Percentiles rank a stretch among this genome's conserved stretches.
Evolutionary conservation across 2,797 vertebrate genomes (phyloP).

Genomic region (Prunella strophiata): DNA sequence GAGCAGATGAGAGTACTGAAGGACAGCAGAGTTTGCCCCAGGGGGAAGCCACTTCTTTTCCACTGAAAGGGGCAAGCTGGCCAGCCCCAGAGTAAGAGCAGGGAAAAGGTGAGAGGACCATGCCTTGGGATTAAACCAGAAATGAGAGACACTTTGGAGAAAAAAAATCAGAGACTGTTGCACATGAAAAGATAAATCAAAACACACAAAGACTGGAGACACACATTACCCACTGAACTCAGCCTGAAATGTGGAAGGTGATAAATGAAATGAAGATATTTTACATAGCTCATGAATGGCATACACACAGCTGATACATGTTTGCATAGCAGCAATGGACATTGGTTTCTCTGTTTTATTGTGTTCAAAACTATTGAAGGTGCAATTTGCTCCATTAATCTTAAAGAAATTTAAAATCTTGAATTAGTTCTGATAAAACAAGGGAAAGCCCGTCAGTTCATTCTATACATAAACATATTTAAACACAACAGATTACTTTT

Average conservation of each 20-base stretch:
- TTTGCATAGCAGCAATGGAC: rapidly evolving
- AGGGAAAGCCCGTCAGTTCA: not conserved
- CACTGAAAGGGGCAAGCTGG: not conserved
- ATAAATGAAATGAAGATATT: not conserved
- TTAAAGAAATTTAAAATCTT: not conserved
- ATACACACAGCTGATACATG: not conserved
- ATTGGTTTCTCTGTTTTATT: not conserved
- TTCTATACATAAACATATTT: not conserved
- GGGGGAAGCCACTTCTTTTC: not conserved
- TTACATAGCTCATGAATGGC: not conserved
- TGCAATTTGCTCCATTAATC: not conserved
- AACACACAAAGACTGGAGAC: rapidly evolving
- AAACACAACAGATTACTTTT: not conserved
- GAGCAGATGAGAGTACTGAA: not conserved
- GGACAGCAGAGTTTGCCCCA: not conserved
- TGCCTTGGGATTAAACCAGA: not conserved
- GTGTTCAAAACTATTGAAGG: not conserved
- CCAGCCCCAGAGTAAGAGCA: not conserved
- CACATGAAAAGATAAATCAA: not conserved
- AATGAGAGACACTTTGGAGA: not conserved
- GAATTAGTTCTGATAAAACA: not conserved
- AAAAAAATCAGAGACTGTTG: not conserved
- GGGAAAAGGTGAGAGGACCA: not conserved
- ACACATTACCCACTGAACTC: not conserved
- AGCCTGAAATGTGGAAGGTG: not conserved